A percentile compares a stretch with the other conserved stretches of the same genome.
Conservation (phyloP, 2,797 vertebrate species). For the Gadopsis marmoratus region DNA sequence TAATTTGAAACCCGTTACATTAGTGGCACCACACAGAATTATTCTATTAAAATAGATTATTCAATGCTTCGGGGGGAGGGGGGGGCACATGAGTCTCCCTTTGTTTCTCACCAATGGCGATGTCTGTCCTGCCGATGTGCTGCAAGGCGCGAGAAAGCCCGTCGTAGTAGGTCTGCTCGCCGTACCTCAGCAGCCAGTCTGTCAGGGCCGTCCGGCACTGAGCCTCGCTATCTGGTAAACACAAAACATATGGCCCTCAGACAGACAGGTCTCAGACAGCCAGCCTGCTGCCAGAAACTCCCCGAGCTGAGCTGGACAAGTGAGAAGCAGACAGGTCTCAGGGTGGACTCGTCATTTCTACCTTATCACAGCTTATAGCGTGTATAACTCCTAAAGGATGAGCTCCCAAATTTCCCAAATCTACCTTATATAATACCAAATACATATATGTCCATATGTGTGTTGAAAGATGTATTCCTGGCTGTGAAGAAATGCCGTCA, state of each 20-base stretch:
- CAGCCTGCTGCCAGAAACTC: constrained; percentile 34
- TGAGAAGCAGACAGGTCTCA: constrained; percentile 39
- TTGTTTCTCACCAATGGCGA: constrained; percentile 83
- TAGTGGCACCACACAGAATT: constrained; percentile 9
- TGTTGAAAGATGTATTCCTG: not conserved
- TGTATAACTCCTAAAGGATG: constrained; percentile 2
- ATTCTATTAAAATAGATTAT: constrained; percentile 6
- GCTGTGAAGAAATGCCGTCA: no score
- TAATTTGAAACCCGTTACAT: constrained; percentile 41
- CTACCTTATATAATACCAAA: not conserved
- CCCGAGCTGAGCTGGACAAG: constrained; percentile 38
- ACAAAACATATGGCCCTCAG: constrained; percentile 62
- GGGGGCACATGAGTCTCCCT: not conserved
- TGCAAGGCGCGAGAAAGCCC: constrained; percentile 85
- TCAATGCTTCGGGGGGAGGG: constrained; percentile 18
- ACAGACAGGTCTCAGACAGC: constrained; percentile 52
- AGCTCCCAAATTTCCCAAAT: not conserved
- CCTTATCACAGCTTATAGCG: constrained; percentile 12
- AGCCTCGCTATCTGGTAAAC: constrained; percentile 68
- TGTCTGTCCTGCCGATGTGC: constrained; percentile 86
- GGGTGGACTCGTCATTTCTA: constrained; percentile 12
- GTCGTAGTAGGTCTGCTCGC: constrained; percentile 85
- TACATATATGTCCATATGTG: not conserved
- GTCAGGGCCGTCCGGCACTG: constrained; percentile 82
- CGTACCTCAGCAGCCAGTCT: constrained; percentile 82